A percentile compares a stretch with the other conserved stretches of the same genome.
Evolutionary conservation across 2,888 invertebrate species (phyloP).

Genomic region (Trissolcus brochymenae): DNA sequence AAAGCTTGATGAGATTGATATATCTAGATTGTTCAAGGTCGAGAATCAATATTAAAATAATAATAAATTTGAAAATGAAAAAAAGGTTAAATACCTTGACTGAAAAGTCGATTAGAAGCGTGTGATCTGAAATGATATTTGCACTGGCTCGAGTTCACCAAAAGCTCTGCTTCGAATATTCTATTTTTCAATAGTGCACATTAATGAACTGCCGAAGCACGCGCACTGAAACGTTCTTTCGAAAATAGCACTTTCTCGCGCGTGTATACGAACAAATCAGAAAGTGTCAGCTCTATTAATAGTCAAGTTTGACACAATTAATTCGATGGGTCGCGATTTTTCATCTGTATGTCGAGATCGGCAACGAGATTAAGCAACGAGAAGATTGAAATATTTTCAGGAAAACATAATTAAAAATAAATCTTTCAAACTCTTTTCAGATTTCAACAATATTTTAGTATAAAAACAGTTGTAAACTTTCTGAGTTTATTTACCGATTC

Average conservation of each 20-base stretch:
- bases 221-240: constrained; percentile 3
- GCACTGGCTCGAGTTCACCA: background rate
- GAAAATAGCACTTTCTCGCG: constrained; percentile 5
- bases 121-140: background rate
- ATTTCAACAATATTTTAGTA: background rate
- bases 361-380: too few species aligned
- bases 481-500: too few species aligned
- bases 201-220: background rate
- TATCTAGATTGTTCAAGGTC: too few species aligned
- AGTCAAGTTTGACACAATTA: constrained; percentile 14
- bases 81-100: too few species aligned
- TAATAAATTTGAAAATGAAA: too few species aligned
- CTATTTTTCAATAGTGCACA: constrained; percentile 9
- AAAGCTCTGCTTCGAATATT: background rate
- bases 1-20: too few species aligned
- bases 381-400: too few species aligned
- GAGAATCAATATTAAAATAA: too few species aligned
- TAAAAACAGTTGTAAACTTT: background rate
- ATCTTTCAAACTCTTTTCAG: background rate
- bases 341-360: background rate
- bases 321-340: background rate
- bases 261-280: constrained; percentile 6
- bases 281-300: constrained; percentile 10
- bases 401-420: background rate
- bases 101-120: background rate